Percentiles rank a stretch among this genome's conserved stretches.
phyloP scores from a whole-genome alignment of 2,113 vertebrate species.

The Pangasianodon gigas region DNA sequence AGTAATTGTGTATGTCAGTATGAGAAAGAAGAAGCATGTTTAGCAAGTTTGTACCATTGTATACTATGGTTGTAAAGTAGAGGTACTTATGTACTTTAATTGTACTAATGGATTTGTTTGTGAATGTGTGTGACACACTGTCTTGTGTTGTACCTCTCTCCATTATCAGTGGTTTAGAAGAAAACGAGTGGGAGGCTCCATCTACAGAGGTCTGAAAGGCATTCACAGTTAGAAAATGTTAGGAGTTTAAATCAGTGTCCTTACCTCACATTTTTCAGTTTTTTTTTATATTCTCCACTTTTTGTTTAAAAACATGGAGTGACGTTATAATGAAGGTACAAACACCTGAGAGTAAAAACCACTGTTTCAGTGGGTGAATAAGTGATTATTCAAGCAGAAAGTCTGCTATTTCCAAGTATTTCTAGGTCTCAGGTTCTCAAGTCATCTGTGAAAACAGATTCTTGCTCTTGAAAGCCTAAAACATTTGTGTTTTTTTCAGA shows the following conservation, averaged over 20 bases:
- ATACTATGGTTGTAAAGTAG: neutral
- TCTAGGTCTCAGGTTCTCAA: neutral
- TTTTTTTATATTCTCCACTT: neutral
- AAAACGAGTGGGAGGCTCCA: slow-evolving; percentile 37
- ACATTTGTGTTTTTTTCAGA: neutral
- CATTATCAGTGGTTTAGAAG: slow-evolving; percentile 70
- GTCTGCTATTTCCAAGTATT: neutral
- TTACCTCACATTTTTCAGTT: neutral
- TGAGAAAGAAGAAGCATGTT: neutral
- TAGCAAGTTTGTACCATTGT: neutral
- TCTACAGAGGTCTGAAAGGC: slow-evolving; percentile 57
- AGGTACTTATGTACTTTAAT: neutral
- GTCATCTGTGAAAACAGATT: neutral
- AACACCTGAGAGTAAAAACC: neutral
- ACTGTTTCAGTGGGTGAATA: neutral
- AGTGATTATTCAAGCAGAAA: too few species aligned
- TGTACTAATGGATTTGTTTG: neutral
- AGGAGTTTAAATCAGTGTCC: neutral
- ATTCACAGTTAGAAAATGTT: slow-evolving; percentile 19
- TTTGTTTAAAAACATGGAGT: neutral
- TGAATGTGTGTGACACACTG: neutral
- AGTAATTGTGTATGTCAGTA: neutral
- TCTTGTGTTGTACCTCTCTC: slow-evolving; percentile 17
- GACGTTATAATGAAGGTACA: neutral
- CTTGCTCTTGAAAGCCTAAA: neutral